Conservation (phyloP, 2,888 invertebrate species). For the Hyposoter dolosus region DNA sequence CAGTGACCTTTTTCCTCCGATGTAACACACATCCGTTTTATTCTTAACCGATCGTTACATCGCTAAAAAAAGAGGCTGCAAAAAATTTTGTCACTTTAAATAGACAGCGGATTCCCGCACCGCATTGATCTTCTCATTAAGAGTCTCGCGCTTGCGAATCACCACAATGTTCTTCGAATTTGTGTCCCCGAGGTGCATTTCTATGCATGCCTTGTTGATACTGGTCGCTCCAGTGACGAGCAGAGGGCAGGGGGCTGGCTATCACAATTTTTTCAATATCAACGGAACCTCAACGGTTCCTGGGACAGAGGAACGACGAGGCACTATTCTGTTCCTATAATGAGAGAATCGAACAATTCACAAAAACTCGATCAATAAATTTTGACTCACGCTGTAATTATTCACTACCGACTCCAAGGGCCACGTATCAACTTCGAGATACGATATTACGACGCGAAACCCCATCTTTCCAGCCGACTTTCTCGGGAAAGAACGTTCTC, state of each 20-base stretch:
- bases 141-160: not conserved
- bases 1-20: not conserved
- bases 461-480: conserved; percentile 22
- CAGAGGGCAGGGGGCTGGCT: not conserved
- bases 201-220: not conserved
- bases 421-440: conserved; percentile 20
- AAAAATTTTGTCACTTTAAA: not conserved
- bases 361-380: not conserved
- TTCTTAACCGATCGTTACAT: not conserved
- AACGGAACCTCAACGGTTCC: not conserved
- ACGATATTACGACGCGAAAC: conserved; percentile 14
- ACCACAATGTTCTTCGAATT: not conserved
- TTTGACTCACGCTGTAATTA: not conserved
- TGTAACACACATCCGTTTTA: not conserved
- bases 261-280: not conserved
- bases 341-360: not conserved
- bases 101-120: not conserved
- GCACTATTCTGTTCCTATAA: not conserved
- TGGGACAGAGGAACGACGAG: not conserved
- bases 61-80: not conserved
- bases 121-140: not conserved
- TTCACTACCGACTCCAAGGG: not conserved
- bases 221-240: not conserved
- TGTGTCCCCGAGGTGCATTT: not conserved
- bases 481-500: conserved; percentile 3